phyloP scores from a whole-genome alignment of 2,113 vertebrate genomes.

The Phalacrocorax aristotelis region DNA sequence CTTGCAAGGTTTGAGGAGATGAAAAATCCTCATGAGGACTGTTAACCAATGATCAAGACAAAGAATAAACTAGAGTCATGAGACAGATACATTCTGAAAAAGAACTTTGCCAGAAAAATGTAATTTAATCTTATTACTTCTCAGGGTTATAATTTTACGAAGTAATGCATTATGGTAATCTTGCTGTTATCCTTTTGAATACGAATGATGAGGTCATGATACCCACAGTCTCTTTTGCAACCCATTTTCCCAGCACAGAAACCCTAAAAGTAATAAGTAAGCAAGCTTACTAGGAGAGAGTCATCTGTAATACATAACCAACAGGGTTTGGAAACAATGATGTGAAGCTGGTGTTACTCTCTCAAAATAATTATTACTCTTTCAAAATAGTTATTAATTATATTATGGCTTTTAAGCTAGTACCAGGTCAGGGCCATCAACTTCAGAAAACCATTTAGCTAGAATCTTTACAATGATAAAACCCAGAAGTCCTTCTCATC shows the following conservation, averaged over 20 bases:
- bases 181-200: slow-evolving; percentile 54
- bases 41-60: slow-evolving; percentile 1
- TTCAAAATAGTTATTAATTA: neutral
- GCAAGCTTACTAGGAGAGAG: neutral
- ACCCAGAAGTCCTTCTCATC: neutral
- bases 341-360: neutral
- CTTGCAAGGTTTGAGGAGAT: slow-evolving; percentile 9
- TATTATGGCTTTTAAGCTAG: neutral
- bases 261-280: slow-evolving; percentile 52
- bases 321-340: slow-evolving; percentile 17
- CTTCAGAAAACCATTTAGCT: neutral
- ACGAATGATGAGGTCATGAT: slow-evolving; percentile 51
- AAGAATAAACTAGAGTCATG: slow-evolving; percentile 22
- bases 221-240: slow-evolving; percentile 52
- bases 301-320: slow-evolving; percentile 27
- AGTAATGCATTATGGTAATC: slow-evolving; percentile 52
- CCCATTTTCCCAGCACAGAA: slow-evolving; percentile 49
- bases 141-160: slow-evolving; percentile 49
- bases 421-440: neutral
- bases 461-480: neutral
- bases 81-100: slow-evolving; percentile 15
- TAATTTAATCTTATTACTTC: slow-evolving; percentile 50
- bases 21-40: slow-evolving; percentile 35
- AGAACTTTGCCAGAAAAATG: slow-evolving; percentile 23
- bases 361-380: neutral